These are phyloP conservation scores for Suricata suricatta DNA, from an alignment of 2,113 vertebrate genomes.

Conservation along the genomic window DNA sequence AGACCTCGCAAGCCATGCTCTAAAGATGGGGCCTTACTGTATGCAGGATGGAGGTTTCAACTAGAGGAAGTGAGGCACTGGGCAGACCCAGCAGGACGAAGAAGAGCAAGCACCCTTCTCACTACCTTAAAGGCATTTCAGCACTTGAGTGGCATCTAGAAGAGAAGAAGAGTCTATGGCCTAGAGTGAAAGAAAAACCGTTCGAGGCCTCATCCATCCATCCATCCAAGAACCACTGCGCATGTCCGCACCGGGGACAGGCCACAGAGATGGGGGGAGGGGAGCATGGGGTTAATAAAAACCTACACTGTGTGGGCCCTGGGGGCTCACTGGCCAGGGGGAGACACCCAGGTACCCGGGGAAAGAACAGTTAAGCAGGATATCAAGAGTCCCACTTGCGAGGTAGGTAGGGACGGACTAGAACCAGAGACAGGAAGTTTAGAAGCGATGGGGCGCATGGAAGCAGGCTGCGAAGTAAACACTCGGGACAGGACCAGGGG, in stretches of 20 bases:
- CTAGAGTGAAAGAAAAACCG: background rate
- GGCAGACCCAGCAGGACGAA: background rate
- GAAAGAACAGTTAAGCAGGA: background rate
- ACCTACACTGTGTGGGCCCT: background rate
- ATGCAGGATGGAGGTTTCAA: rapidly evolving
- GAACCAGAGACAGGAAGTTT: background rate
- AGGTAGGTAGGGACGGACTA: background rate
- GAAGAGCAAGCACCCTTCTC: background rate
- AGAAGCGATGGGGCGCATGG: background rate
- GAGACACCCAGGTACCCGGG: too few relatives aligned
- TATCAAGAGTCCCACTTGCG: background rate
- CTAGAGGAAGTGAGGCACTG: background rate
- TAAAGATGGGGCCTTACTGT: background rate
- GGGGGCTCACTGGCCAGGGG: background rate
- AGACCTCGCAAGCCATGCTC: background rate
- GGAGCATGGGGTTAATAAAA: too few relatives aligned
- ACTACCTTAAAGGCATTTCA: background rate
- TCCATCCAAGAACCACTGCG: background rate
- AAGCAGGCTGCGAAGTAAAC: background rate
- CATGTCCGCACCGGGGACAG: background rate
- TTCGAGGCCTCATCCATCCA: background rate
- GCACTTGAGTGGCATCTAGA: background rate
- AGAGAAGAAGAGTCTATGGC: background rate
- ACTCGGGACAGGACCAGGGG: background rate
- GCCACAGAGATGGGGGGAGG: background rate